Base-by-base conservation (phyloP, 2,113 vertebrate species). In the Todiramphus chloris region DNA sequence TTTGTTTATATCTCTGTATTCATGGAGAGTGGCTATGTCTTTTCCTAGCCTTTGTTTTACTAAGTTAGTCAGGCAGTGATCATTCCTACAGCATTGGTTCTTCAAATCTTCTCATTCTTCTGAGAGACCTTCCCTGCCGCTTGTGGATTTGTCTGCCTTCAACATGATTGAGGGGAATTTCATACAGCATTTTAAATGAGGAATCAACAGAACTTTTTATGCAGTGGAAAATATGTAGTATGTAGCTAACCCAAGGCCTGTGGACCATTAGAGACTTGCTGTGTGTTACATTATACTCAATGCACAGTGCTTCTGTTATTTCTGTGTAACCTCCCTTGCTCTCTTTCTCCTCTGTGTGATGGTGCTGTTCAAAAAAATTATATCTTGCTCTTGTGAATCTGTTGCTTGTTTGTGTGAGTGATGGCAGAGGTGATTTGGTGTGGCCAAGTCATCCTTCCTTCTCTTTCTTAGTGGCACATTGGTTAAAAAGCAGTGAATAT, bases 171-270 rank as follows among this genome's bases (percentile, higher is more conserved):
- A 75, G 37, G 69, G 74, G 37, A 87, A 41, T 63, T 87, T 48
- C 74, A 15, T 75, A 28, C 5, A 18, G 14, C 10, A 31, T 75
- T 83, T 83, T 68, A 63, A 74, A 69, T 20, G 27, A 43, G 35
- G 19, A n/a, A n/a, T 81, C 58, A 48, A 31, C 50, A 70, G n/a
- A 76, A 43, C n/a, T 48, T 75, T 39, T 59, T 58, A 66, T 27
- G 13, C 16, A 48, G 25, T 43, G 37, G 35, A 41, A 78, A 75
- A 28, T 10, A n/a, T 0, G 0, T 73, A 39, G 23, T 19, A 55
- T 0, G 0, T 55, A 33, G 30, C 39, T 60, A 72, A 50, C 12
- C 25, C 13, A 39, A 48, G 44, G 18, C 44, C 1, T 2, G 8
- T 51, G 43, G 48, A 72, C 44, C 1, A 0, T 59, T 44, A 21